Evolutionary conservation across 2,888 invertebrate species (phyloP).

Genomic region (Leucoptera coffeella): DNA sequence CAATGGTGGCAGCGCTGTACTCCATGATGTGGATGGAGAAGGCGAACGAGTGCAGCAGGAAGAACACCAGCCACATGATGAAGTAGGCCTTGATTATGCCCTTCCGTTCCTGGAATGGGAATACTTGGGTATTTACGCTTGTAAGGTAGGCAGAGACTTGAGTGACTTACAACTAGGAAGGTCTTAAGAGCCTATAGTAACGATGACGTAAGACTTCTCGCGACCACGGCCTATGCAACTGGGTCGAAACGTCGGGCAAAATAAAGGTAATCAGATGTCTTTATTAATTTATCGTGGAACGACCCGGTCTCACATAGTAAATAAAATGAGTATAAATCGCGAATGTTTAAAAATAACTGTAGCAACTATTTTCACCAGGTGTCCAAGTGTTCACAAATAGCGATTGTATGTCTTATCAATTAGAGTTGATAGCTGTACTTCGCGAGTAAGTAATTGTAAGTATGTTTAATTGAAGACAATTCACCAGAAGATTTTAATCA

Average conservation of each 20-base stretch:
- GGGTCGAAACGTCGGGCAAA: too few species aligned
- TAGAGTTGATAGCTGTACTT: too few species aligned
- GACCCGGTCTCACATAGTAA: too few species aligned
- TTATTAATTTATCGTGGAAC: too few species aligned
- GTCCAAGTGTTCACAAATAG: not conserved
- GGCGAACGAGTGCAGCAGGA: conserved; percentile 25
- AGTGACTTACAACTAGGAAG: not conserved
- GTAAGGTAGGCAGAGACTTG: not conserved
- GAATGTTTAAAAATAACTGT: too few species aligned
- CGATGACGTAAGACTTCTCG: not conserved
- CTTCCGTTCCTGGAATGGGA: conserved; percentile 20
- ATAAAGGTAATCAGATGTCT: too few species aligned
- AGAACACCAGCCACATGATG: conserved; percentile 35
- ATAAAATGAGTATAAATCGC: too few species aligned
- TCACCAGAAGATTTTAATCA: too few species aligned
- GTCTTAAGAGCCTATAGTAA: not conserved
- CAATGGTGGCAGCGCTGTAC: conserved; percentile 15
- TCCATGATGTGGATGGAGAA: conserved; percentile 25
- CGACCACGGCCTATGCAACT: too few species aligned
- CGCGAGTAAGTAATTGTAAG: too few species aligned
- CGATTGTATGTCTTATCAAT: not conserved
- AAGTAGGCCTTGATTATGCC: conserved; percentile 29
- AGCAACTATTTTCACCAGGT: not conserved
- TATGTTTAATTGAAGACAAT: too few species aligned
- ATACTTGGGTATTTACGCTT: not conserved